Conservation (phyloP, 2,797 vertebrate species). For the Choloepus didactylus region DNA sequence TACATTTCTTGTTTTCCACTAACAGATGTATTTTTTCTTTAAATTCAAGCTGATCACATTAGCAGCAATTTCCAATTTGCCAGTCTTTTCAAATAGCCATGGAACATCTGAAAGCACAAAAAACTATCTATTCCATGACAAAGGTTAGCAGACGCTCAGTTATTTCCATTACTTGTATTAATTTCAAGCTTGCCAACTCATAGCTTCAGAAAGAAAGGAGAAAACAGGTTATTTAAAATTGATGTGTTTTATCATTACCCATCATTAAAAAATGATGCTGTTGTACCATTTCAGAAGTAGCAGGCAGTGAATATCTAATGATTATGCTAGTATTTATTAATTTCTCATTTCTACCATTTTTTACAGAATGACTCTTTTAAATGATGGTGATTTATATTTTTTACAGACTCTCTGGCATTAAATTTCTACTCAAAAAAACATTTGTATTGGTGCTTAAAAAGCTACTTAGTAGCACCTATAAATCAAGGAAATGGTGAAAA, state of each 20-base stretch:
- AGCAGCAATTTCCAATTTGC: slow-evolving; percentile 82
- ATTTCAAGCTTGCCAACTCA: slow-evolving; percentile 81
- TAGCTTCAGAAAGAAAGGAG: slow-evolving; percentile 69
- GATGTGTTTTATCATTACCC: slow-evolving; percentile 82
- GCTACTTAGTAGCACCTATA: not conserved
- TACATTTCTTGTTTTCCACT: slow-evolving; percentile 64
- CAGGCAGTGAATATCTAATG: slow-evolving; percentile 72
- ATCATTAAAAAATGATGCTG: slow-evolving; percentile 82
- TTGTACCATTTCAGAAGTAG: slow-evolving; percentile 68
- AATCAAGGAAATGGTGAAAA: slow-evolving; percentile 75
- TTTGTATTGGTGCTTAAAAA: slow-evolving; percentile 75
- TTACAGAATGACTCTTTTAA: slow-evolving; percentile 62
- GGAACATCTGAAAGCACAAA: slow-evolving; percentile 66
- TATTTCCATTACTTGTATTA: slow-evolving; percentile 74
- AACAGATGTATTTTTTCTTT: slow-evolving; percentile 77
- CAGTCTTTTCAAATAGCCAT: slow-evolving; percentile 73
- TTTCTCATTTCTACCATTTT: slow-evolving; percentile 28
- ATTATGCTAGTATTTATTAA: slow-evolving; percentile 67
- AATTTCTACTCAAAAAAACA: slow-evolving; percentile 65
- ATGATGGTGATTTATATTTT: slow-evolving; percentile 62
- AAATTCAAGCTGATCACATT: slow-evolving; percentile 81
- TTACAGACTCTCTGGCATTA: slow-evolving; percentile 39
- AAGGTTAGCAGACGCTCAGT: slow-evolving; percentile 67
- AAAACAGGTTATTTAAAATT: slow-evolving; percentile 80
- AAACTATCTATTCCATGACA: slow-evolving; percentile 60